Evolutionary conservation across 1,140 invertebrate species (phyloP).

Genomic region (Acyrthosiphon pisum): DNA sequence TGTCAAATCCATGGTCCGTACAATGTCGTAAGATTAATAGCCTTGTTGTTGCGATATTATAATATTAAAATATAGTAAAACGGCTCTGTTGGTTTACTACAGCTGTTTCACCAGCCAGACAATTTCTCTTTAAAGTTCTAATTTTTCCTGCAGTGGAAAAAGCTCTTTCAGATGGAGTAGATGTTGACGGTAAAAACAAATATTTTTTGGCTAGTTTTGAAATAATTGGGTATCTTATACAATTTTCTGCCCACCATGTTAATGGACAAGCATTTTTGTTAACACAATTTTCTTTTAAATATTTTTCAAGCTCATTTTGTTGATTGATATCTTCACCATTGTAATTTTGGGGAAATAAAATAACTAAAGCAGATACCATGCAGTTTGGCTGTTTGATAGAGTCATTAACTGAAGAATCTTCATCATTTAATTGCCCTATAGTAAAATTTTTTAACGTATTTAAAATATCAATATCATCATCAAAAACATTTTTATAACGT

Average conservation of each 20-base stretch:
- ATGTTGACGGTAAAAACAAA: constrained; percentile 18
- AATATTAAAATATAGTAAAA: no score
- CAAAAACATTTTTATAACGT: constrained; percentile 35
- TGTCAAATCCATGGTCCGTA: no score
- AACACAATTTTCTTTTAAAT: constrained; percentile 10
- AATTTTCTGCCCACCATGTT: neutral
- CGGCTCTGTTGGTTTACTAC: no score
- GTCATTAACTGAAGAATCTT: constrained; percentile 27
- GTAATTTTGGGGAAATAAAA: constrained; percentile 22
- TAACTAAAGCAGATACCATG: neutral
- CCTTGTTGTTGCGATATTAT: no score
- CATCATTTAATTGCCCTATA: constrained; percentile 16
- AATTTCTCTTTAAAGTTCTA: constrained; percentile 4
- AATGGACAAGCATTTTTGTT: constrained; percentile 28
- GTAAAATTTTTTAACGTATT: constrained; percentile 14
- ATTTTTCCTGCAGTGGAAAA: constrained; percentile 24
- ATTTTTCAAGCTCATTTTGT: constrained; percentile 2
- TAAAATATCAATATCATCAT: constrained; percentile 6
- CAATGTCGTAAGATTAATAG: no score
- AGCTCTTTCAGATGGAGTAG: neutral
- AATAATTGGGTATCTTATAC: constrained; percentile 11
- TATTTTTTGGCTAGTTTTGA: constrained; percentile 33
- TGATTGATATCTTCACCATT: constrained; percentile 5
- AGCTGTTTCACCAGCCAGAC: neutral
- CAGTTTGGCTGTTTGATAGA: constrained; percentile 5